These are phyloP conservation scores for Drosophila ironensis DNA, from an alignment of 1,140 invertebrate genomes.

Conservation along the genomic window DNA sequence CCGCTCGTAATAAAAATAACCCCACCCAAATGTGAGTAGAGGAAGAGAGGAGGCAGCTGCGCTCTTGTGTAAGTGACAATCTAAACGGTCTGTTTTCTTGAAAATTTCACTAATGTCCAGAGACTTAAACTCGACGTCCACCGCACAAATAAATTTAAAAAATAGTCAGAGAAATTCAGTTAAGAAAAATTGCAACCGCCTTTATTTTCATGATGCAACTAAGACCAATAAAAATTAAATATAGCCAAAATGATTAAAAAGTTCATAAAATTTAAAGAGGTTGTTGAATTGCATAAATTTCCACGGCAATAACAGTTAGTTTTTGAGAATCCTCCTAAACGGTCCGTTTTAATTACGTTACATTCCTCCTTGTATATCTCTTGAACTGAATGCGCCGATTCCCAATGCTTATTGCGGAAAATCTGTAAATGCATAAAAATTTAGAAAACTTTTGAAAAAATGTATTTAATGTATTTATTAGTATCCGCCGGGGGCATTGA, in stretches of 20 bases:
- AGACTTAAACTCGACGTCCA: no score
- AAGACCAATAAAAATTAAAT: constrained; percentile 49
- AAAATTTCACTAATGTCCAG: no score
- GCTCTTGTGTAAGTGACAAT: no score
- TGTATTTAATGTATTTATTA: background rate
- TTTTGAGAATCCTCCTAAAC: constrained; percentile 83
- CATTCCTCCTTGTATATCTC: constrained; percentile 88
- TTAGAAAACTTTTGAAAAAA: background rate
- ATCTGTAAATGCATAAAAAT: constrained; percentile 61
- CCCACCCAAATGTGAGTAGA: no score
- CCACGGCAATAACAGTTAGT: constrained; percentile 87
- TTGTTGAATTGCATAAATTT: constrained; percentile 86
- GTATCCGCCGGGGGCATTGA: no score
- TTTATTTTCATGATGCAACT: background rate
- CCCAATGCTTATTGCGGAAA: constrained; percentile 84
- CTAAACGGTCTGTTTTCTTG: no score
- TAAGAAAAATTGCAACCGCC: no score
- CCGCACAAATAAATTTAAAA: no score
- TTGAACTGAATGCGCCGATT: constrained; percentile 84
- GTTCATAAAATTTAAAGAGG: constrained; percentile 77
- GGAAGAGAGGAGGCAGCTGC: no score
- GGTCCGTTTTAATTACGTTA: constrained; percentile 84
- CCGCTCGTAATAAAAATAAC: no score
- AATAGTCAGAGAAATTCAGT: no score
- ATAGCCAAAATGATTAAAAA: constrained; percentile 82